These are phyloP conservation scores for Virgularia gustaviana DNA, from an alignment of 92 coral and sea anemone species.

Conservation along the genomic window DNA sequence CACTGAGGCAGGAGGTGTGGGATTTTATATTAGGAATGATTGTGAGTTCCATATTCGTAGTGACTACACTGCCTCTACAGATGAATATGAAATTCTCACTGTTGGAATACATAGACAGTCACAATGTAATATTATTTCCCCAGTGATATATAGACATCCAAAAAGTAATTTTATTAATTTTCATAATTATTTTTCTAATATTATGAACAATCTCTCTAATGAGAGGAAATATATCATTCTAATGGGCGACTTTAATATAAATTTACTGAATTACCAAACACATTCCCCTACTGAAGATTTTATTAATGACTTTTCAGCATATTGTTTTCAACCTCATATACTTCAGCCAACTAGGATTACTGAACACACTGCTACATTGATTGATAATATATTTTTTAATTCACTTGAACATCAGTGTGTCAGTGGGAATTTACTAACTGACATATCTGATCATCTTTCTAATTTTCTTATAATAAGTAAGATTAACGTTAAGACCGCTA, in stretches of 20 bases:
- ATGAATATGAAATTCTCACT: too few species aligned
- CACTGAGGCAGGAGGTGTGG: too few species aligned
- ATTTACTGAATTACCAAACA: constrained; percentile 28
- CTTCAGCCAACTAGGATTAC: too few species aligned
- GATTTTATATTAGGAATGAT: too few species aligned
- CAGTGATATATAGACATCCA: constrained; percentile 29
- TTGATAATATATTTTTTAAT: constrained; percentile 39
- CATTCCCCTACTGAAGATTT: constrained; percentile 34
- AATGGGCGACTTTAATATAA: constrained; percentile 40
- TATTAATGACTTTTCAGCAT: constrained; percentile 27
- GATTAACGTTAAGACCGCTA: constrained; percentile 16
- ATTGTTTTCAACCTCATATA: constrained; percentile 41
- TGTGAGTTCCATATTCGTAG: too few species aligned
- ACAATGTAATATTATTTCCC: too few species aligned
- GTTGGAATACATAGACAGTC: too few species aligned
- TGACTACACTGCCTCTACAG: too few species aligned
- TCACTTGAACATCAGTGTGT: too few species aligned
- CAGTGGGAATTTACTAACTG: constrained; percentile 41
- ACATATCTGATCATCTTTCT: constrained; percentile 47
- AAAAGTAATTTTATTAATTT: constrained; percentile 5
- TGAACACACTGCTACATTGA: constrained; percentile 29
- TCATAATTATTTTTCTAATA: constrained; percentile 3
- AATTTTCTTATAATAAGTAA: constrained; percentile 43
- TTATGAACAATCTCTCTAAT: constrained; percentile 39
- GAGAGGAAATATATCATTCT: constrained; percentile 31